Percentiles rank a stretch among this genome's conserved stretches.
Conservation (phyloP, 2,113 vertebrate species). For the Myrmecobius fasciatus region DNA sequence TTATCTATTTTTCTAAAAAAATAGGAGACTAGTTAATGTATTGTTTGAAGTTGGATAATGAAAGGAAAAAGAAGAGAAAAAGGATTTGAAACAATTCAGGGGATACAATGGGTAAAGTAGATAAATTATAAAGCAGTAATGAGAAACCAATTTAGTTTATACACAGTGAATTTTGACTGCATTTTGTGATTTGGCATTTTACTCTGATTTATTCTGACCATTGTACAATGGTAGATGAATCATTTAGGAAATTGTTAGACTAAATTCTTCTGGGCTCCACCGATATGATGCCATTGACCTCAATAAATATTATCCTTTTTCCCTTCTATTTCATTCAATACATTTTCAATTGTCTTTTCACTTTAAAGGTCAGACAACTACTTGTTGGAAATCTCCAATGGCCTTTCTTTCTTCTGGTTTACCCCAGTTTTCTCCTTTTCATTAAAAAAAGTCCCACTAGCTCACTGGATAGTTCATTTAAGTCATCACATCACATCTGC, state of each 20-base stretch:
- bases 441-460: conserved; percentile 49
- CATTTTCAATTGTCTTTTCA: conserved; percentile 47
- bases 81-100: background rate
- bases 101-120: background rate
- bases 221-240: conserved; percentile 78
- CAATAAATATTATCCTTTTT: conserved; percentile 78
- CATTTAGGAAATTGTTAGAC: conserved; percentile 77
- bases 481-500: background rate
- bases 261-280: conserved; percentile 57
- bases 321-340: conserved; percentile 73
- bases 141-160: background rate
- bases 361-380: conserved; percentile 57
- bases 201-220: conserved; percentile 50
- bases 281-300: conserved; percentile 71
- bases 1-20: background rate
- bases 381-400: conserved; percentile 53
- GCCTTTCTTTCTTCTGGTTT: conserved; percentile 74
- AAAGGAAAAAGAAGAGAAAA: background rate
- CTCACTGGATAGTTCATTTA: conserved; percentile 11
- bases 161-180: background rate
- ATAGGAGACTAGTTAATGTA: background rate
- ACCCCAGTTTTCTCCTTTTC: conserved; percentile 49
- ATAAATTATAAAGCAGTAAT: background rate
- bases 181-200: background rate
- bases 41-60: background rate